phyloP scores from a whole-genome alignment of 2,888 invertebrate genomes.

The Andricus quercusramuli region DNA sequence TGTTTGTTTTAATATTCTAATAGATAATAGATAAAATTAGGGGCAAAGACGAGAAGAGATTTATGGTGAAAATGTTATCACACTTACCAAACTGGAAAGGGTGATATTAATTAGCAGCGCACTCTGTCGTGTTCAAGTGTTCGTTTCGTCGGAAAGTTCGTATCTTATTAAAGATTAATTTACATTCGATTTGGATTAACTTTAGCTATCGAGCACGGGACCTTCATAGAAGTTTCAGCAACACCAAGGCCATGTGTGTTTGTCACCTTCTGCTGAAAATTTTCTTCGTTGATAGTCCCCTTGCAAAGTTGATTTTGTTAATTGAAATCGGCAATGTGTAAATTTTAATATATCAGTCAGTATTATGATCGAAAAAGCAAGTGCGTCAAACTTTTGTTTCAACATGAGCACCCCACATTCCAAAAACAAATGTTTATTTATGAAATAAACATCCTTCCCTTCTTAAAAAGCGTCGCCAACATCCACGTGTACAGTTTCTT shows the following conservation, averaged over 20 bases:
- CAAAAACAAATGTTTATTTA: conserved; percentile 66
- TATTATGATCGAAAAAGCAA: conserved; percentile 72
- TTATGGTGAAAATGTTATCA: neutral
- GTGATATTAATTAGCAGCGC: conserved; percentile 36
- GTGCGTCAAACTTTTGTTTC: conserved; percentile 59
- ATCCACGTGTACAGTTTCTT: conserved; percentile 49
- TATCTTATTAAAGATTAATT: conserved; percentile 44
- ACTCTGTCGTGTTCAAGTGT: conserved; percentile 32
- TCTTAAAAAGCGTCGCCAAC: conserved; percentile 30
- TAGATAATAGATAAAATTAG: conserved; percentile 30
- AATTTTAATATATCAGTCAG: conserved; percentile 77
- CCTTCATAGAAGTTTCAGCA: conserved; percentile 48
- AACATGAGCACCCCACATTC: conserved; percentile 70
- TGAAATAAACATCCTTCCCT: conserved; percentile 41
- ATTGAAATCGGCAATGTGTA: conserved; percentile 62
- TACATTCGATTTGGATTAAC: conserved; percentile 49
- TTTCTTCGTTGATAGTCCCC: conserved; percentile 37
- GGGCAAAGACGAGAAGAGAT: conserved; percentile 16
- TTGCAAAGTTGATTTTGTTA: conserved; percentile 49
- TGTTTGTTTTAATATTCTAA: conserved; percentile 38
- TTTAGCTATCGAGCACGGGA: conserved; percentile 38
- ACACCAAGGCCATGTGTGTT: conserved; percentile 54
- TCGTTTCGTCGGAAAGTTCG: conserved; percentile 37
- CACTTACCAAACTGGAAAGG: conserved; percentile 19
- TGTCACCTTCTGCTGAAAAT: conserved; percentile 41